Evolutionary conservation across 2,113 vertebrate genomes (phyloP).

Genomic region (Myanophis thanlyinensis): DNA sequence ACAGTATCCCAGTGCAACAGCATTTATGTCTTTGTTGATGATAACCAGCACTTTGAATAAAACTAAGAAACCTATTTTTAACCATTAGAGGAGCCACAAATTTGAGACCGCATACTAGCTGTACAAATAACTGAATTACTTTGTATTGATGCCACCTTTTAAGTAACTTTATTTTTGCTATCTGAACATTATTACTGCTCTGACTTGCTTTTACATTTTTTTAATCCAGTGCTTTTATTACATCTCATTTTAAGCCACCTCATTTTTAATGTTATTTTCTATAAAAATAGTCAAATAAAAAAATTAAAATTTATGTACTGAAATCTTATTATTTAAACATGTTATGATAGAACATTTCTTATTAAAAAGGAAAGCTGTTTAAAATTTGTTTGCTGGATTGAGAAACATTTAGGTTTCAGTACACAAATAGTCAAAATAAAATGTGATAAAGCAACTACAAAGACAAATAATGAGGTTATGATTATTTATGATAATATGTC

Average conservation of each 20-base stretch:
- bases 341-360: background rate
- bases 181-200: background rate
- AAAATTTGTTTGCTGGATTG: background rate
- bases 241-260: background rate
- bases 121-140: background rate
- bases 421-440: background rate
- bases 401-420: conserved; percentile 6
- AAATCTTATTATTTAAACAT: background rate
- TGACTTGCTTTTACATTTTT: background rate
- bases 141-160: background rate
- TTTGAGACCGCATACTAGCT: background rate
- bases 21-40: background rate
- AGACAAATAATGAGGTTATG: conserved; percentile 13
- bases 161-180: background rate
- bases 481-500: conserved; percentile 53
- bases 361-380: background rate
- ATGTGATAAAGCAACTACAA: conserved; percentile 10
- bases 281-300: background rate
- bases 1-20: background rate
- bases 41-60: background rate
- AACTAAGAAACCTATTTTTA: background rate
- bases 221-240: background rate
- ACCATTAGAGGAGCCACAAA: background rate
- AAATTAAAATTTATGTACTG: background rate
- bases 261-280: background rate